Evolutionary conservation across 2,113 vertebrate species (phyloP), one percentile per base, ranked within the genome.

Genomic region (Tetrao urogallus): DNA sequence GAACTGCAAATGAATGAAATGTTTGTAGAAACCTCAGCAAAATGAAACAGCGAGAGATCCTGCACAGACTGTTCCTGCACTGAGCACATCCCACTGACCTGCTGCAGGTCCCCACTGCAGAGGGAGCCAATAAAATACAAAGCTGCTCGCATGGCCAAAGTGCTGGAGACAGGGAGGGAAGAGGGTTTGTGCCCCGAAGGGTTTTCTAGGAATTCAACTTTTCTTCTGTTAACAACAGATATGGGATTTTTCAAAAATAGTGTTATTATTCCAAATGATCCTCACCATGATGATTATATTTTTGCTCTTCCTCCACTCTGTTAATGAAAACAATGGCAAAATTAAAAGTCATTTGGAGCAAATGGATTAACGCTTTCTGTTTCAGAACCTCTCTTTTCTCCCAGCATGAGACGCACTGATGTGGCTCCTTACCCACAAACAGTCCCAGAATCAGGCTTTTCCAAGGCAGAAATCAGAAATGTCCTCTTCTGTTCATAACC

Each of bases 331-430:
- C 28, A 57, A 47, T 4, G 16, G 36, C 12, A 52, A 86, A 76
- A 22, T 7, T 18, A 61, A 79, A 80, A 42, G 2, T 25, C 58
- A 11, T 61, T 65, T 42, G 40, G 38, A 76, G 12, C 13, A 43
- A 12, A 67, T 34, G 13, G 27, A 66, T 28, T 4, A 69, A 32
- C 24, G 2, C 3, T 15, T 72, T 3, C 11, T 34, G 6, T 11
- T 28, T 67, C 24, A 60, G 40, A 78, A 69, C 63, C 10, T 40
- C 19, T 3, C 4, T 60, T 72, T 64, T 21, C 40, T 72, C 43
- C 38, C 20, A 7, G 0, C 7, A 12, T 11, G 22, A 57, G 36
- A 64, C 14, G 5, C 6, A 32, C 8, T 14, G 5, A 38, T 13
- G 4, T 14, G 30, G n/a, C 6, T 86, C 38, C 80, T 36, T 25